A percentile compares a stretch with the other conserved stretches of the same genome.
Evolutionary conservation across 2,888 invertebrate species (phyloP).

Genomic region (Archips xylosteana): DNA sequence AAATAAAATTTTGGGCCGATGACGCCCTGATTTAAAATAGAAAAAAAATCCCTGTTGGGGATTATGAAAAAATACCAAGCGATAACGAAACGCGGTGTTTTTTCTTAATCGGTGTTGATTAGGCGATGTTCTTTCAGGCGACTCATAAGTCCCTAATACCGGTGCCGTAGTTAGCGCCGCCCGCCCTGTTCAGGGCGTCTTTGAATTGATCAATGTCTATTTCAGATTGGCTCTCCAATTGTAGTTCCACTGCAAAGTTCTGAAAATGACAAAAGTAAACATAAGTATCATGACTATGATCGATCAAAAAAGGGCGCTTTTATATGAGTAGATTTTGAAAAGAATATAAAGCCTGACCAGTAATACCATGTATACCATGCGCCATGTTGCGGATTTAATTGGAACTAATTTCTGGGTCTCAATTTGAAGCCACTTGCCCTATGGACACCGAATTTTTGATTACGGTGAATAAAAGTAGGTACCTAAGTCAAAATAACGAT

Average conservation of each 20-base stretch:
- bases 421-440: no score
- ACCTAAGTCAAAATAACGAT: no score
- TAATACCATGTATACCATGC: no score
- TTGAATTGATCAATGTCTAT: constrained; percentile 89
- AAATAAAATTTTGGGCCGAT: constrained; percentile 54
- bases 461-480: no score
- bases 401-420: no score
- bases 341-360: no score
- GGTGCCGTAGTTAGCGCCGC: constrained; percentile 93
- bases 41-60: constrained; percentile 9
- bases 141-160: constrained; percentile 88
- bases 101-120: constrained; percentile 54
- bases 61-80: constrained; percentile 31
- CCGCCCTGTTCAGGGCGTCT: constrained; percentile 89
- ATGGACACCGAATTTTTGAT: no score
- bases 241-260: constrained; percentile 92
- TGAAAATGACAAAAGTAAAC: constrained; percentile 68
- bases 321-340: no score
- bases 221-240: constrained; percentile 89
- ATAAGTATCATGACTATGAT: not conserved
- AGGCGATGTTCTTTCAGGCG: constrained; percentile 55
- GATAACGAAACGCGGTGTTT: constrained; percentile 42
- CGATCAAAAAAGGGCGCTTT: not conserved
- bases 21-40: constrained; percentile 50
- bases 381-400: no score